phyloP scores from a whole-genome alignment of 2,888 invertebrate genomes.

The Cotesia congregata region DNA sequence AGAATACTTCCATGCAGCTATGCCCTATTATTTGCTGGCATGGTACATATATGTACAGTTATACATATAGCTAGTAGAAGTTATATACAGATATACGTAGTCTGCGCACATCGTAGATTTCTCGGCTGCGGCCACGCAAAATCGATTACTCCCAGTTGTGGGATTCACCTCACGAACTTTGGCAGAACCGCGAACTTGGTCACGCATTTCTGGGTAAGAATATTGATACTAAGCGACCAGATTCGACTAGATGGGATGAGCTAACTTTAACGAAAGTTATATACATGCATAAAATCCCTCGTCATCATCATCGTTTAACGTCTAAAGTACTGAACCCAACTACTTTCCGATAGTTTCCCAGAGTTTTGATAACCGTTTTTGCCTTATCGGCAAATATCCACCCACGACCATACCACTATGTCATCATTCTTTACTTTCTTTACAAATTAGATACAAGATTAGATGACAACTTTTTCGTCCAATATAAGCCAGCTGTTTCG shows the following conservation, averaged over 20 bases:
- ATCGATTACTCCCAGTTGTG: constrained; percentile 44
- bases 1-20: constrained; percentile 6
- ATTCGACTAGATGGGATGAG: background rate
- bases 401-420: background rate
- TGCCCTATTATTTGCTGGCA: background rate
- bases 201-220: constrained; percentile 27
- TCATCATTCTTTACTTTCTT: background rate
- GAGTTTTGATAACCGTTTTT: background rate
- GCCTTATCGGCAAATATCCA: background rate
- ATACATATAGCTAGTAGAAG: too few species aligned
- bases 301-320: constrained; percentile 4
- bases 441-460: background rate
- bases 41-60: background rate
- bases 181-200: constrained; percentile 23
- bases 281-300: constrained; percentile 11
- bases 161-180: constrained; percentile 43
- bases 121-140: constrained; percentile 25
- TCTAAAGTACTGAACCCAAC: background rate
- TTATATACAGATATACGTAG: constrained; percentile 6
- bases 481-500: background rate
- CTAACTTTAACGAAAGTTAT: background rate
- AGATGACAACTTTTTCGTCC: background rate
- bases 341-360: background rate
- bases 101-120: background rate
- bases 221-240: constrained; percentile 37